These are phyloP conservation scores for Anniella stebbinsi DNA, from an alignment of 2,797 vertebrate species.

Conservation along the genomic window DNA sequence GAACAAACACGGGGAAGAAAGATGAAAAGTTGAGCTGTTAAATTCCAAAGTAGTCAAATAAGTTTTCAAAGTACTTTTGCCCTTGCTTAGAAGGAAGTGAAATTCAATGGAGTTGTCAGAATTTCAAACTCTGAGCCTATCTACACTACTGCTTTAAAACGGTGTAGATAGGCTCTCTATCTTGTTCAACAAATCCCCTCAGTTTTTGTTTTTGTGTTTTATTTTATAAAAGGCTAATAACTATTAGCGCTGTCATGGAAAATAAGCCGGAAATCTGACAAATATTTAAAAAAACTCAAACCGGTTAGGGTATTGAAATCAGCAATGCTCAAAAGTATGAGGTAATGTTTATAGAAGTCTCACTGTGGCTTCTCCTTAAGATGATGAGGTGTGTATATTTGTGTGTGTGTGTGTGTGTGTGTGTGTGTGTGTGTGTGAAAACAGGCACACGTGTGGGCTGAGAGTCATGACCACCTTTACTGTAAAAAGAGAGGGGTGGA, in stretches of 20 bases:
- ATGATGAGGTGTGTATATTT: neutral
- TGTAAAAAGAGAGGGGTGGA: neutral
- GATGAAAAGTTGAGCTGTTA: neutral
- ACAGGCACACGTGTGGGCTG: neutral
- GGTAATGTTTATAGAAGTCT: conserved; percentile 10
- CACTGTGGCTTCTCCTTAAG: conserved; percentile 4
- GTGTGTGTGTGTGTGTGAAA: neutral
- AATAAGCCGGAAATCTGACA: conserved; percentile 19
- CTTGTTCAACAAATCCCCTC: neutral
- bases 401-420: neutral
- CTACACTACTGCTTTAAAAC: no score
- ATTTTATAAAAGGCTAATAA: conserved; percentile 10
- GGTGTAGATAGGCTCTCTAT: no score
- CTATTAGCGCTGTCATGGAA: conserved; percentile 17
- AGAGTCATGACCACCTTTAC: neutral
- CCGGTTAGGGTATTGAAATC: conserved; percentile 3
- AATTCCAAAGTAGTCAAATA: neutral
- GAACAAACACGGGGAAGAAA: neutral
- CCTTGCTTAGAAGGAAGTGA: conserved; percentile 23
- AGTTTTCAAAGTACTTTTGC: neutral
- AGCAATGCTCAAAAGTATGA: neutral
- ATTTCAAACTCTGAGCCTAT: no score
- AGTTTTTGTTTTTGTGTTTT: neutral
- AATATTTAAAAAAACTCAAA: conserved; percentile 5
- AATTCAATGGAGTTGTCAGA: conserved; percentile 23